Base-by-base conservation (phyloP, 1,140 invertebrate species). In the Aleiodes sp. region DNA sequence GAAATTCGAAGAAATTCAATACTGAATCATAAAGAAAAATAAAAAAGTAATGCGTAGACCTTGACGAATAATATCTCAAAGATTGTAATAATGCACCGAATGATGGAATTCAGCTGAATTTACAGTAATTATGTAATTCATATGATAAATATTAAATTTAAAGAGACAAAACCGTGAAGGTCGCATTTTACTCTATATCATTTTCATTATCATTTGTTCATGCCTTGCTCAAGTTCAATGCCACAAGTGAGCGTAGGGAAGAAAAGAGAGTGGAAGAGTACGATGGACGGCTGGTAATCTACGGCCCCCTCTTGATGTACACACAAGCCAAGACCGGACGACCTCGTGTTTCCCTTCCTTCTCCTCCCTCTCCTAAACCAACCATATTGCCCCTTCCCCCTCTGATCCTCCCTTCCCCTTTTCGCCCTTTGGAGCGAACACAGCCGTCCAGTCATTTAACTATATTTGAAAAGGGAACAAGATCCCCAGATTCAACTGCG, bases 301-400 rank as follows among this genome's bases (percentile, higher is more conserved):
- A 10, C 24, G 2, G 9, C 2, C 28, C 28, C 56, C 28, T 59
- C 28, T 31, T 59, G 14, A 24, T n/a, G 26, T 19, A 46, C 16
- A 46, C 26, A 10, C 12, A 64, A 46, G 8, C 14, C 4, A 64
- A 28, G 41, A 67, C 46, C 21, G 52, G 52, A 67, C 33, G 33
- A 37, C 46, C 52, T 67, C 52, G 33, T 41, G 21, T 59, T 33
- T 59, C 28, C 28, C 28, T 59, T 59, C 24, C 21, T 52, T 52
- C 21, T 9, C 21, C 21, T 59, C 26, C 28, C 56, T 28, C 56
- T n/a, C 28, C 14, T 33, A 1, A 33, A 33, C 7, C 26, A 31
- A 16, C 56, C 26, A 26, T 52, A 52, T 52, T 16, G n/a, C 56
- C 2, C 26, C 26, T 4, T n/a, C n/a, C 12, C 28, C 10, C 28